phyloP scores from a whole-genome alignment of 2,888 invertebrate genomes.

The Idaea aversata region DNA sequence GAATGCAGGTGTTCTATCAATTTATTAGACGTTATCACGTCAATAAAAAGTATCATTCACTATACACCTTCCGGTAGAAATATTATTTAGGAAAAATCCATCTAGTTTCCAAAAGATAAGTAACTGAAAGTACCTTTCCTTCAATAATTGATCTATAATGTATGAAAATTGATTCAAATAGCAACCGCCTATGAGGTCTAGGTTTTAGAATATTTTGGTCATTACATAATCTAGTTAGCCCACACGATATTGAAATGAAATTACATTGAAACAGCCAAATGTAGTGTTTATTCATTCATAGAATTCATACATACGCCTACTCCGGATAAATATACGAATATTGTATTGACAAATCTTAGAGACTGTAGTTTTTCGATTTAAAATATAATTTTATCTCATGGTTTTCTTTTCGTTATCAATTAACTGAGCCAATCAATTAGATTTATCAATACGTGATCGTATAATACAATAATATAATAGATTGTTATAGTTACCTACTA shows the following conservation, averaged over 20 bases:
- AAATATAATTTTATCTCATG: not conserved
- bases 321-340: not conserved
- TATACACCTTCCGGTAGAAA: no score
- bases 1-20: no score
- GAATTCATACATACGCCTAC: not conserved
- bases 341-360: no score
- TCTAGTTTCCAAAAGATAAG: no score
- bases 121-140: not conserved
- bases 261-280: conserved; percentile 13
- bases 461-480: not conserved
- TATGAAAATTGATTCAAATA: not conserved
- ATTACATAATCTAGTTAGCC: conserved; percentile 14
- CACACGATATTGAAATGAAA: conserved; percentile 16
- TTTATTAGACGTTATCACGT: no score
- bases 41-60: no score
- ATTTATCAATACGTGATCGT: not conserved
- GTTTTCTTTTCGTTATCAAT: not conserved
- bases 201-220: not conserved
- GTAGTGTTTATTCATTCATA: not conserved
- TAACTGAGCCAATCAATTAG: not conserved
- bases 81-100: no score
- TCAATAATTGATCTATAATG: not conserved
- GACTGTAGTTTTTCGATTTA: no score
- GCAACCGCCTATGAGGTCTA: not conserved
- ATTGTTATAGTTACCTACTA: not conserved